Conservation (phyloP, 2,113 vertebrate species). For the Brevimyrus niger region DNA sequence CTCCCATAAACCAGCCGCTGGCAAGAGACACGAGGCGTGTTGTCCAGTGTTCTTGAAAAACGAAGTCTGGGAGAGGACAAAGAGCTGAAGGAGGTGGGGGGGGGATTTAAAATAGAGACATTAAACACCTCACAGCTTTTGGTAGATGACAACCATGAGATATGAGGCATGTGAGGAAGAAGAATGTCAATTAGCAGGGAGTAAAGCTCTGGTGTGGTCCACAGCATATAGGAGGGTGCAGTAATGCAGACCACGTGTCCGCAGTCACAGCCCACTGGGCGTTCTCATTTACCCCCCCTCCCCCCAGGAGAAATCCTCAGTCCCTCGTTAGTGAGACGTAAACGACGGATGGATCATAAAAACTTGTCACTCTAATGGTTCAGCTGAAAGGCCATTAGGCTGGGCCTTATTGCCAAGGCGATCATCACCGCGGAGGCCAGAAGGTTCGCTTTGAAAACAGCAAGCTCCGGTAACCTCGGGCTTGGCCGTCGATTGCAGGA, state of each 20-base stretch:
- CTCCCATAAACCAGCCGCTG: not conserved
- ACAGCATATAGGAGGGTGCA: not conserved
- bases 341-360: slow-evolving; percentile 33
- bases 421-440: not conserved
- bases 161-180: slow-evolving; percentile 35
- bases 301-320: slow-evolving; percentile 1
- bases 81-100: not conserved
- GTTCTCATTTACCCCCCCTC: slow-evolving; percentile 23
- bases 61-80: not conserved
- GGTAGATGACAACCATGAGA: slow-evolving; percentile 23
- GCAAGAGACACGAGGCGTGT: not conserved
- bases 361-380: slow-evolving; percentile 31
- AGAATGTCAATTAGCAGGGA: slow-evolving; percentile 11
- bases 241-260: slow-evolving; percentile 26
- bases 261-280: slow-evolving; percentile 11
- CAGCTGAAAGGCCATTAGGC: slow-evolving; percentile 1
- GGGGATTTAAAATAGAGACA: not conserved
- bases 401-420: not conserved
- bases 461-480: not conserved
- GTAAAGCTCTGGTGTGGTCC: too few species aligned
- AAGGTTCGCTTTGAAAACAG: slow-evolving; percentile 1
- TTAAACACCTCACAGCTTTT: not conserved
- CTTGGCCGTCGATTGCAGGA: not conserved
- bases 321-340: slow-evolving; percentile 34
- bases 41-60: not conserved